Evolutionary conservation across 2,113 vertebrate species (phyloP), one percentile per base, ranked within the genome.

Genomic region (Pithys albifrons): DNA sequence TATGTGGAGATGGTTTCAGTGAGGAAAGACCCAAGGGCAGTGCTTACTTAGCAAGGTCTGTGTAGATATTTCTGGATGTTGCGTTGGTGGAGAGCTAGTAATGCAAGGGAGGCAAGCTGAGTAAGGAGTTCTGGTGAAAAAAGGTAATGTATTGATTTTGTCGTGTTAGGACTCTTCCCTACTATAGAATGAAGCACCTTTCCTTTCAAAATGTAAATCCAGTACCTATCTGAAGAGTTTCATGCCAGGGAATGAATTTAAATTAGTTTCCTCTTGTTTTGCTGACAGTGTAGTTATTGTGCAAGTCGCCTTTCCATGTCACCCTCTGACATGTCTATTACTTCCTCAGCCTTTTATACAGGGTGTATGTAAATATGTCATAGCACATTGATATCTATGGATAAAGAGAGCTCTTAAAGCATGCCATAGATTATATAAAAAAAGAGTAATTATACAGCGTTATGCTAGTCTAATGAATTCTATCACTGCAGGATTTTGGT

Each of bases 391-490:
- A 71, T 94, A 85, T 91, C 66, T 74, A 17, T 74, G 80, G 28
- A 20, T 89, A 72, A 89, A 94, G 91, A 82, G 83, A 92, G n/a
- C 88, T 93, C 76, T 87, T 91, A 72, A 93, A 88, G 76, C 76
- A 49, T 83, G 64, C 61, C 61, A 72, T 57, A 54, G 61, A 75
- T 94, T 70, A 46, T 87, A 67, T 18, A 51, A 91, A 93, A 93
- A 83, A 92, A 66, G 24, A 67, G 52, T 85, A 95, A 97, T 97
- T 96, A 96, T 90, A 73, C 83, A 91, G 61, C 76, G 94, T 95
- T 96, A 85, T 95, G 74, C 70, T 85, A 77, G 61, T 84, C 61
- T 93, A 91, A 95, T 97, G 76, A 96, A 89, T 96, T 96, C 86
- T 90, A 41, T 94, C 76, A 73, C 82, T 85, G 83, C 80, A 85